A percentile compares a stretch with the other conserved stretches of the same genome.
Evolutionary conservation across 2,888 invertebrate genomes (phyloP).

Genomic region (Orthosia gothica): DNA sequence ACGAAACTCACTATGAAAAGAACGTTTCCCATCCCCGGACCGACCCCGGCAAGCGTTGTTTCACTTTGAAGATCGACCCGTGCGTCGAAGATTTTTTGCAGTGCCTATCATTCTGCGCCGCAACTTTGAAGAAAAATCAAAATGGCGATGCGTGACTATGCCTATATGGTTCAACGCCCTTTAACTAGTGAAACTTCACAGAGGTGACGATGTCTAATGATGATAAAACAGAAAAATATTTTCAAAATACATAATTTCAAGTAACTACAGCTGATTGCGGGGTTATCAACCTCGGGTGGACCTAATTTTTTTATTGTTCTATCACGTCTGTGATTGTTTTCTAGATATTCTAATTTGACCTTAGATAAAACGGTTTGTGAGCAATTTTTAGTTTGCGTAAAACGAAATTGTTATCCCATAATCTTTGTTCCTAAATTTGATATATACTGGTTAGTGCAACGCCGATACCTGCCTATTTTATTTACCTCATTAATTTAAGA

Average conservation of each 20-base stretch:
- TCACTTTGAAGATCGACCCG: too few species aligned
- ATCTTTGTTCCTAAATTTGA: neutral
- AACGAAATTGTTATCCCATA: neutral
- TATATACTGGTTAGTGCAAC: neutral
- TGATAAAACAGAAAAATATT: neutral
- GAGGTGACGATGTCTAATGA: neutral
- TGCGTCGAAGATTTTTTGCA: neutral
- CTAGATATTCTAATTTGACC: neutral
- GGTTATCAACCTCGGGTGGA: neutral
- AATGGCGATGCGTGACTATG: neutral
- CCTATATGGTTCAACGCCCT: neutral
- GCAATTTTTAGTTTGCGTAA: neutral
- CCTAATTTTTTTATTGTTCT: neutral
- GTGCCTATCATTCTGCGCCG: neutral
- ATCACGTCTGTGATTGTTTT: neutral
- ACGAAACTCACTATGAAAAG: too few species aligned
- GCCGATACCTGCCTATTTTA: constrained; percentile 25
- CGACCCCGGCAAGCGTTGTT: too few species aligned
- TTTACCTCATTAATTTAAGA: constrained; percentile 49
- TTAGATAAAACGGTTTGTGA: neutral
- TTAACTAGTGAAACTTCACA: neutral
- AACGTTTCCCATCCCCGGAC: too few species aligned
- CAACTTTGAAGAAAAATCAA: neutral
- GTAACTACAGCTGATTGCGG: neutral
- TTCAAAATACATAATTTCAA: neutral